phyloP scores from a whole-genome alignment of 1,140 invertebrate species.

The Aphidius ervi region DNA sequence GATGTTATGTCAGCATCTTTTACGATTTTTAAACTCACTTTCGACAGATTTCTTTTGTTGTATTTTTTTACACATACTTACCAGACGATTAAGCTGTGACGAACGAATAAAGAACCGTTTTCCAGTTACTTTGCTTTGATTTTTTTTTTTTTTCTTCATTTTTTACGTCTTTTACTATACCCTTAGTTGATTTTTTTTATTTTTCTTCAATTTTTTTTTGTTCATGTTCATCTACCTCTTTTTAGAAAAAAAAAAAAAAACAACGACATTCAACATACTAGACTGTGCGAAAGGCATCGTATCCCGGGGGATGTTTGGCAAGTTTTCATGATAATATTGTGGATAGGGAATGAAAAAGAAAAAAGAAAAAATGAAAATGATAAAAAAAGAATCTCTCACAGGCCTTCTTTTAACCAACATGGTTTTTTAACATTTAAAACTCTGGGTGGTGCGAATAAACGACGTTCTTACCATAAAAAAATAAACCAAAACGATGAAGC shows the following conservation, averaged over 20 bases:
- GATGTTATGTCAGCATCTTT: conserved; percentile 2
- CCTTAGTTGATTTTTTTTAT: background rate
- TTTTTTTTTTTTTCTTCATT: background rate
- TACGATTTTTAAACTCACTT: conserved; percentile 8
- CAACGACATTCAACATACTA: conserved; percentile 12
- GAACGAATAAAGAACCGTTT: conserved; percentile 13
- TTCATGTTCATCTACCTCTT: conserved; percentile 6
- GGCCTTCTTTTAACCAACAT: conserved; percentile 23
- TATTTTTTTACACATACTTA: conserved; percentile 3
- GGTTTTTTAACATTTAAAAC: conserved; percentile 33
- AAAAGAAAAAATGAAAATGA: conserved; percentile 10
- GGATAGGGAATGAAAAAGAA: conserved; percentile 9
- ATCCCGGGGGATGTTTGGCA: conserved; percentile 18
- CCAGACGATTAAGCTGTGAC: conserved; percentile 8
- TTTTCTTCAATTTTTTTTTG: conserved; percentile 8
- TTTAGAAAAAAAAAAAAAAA: conserved; percentile 11
- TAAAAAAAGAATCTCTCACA: conserved; percentile 24
- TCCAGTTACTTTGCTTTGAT: conserved; percentile 15
- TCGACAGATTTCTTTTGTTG: conserved; percentile 1
- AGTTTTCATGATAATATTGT: conserved; percentile 15
- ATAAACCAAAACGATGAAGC: conserved; percentile 7
- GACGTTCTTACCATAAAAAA: background rate
- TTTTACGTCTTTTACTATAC: background rate
- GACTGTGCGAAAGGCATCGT: conserved; percentile 18
- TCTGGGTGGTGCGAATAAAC: conserved; percentile 30